These are phyloP conservation scores for Lymantria monacha DNA, from an alignment of 2,888 invertebrate genomes.

Conservation along the genomic window DNA sequence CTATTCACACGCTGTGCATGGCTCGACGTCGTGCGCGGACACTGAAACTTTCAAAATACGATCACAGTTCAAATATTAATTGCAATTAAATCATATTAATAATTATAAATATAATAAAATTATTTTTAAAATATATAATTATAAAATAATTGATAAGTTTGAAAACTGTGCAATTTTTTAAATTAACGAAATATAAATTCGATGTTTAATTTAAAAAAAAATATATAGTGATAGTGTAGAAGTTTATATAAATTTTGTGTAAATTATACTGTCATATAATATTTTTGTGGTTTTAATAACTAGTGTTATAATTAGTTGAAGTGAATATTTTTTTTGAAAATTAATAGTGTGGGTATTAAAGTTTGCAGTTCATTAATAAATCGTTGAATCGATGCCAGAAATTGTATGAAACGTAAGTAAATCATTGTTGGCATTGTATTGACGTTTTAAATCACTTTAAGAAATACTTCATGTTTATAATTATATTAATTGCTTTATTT, in stretches of 20 bases:
- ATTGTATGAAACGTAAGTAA: constrained; percentile 29
- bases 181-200: not conserved
- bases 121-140: not conserved
- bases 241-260: not conserved
- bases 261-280: not conserved
- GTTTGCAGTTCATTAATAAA: constrained; percentile 34
- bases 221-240: not conserved
- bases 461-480: constrained; percentile 11
- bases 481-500: constrained; percentile 11
- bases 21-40: constrained; percentile 15
- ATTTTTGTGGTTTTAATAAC: not conserved
- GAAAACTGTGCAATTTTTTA: not conserved
- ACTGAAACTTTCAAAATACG: constrained; percentile 22
- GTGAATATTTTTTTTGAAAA: constrained; percentile 16
- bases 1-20: constrained; percentile 27
- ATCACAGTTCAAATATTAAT: not conserved
- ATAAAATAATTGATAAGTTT: not conserved
- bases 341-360: constrained; percentile 20
- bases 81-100: not conserved
- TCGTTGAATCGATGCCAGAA: constrained; percentile 34
- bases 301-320: constrained; percentile 5
- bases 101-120: not conserved
- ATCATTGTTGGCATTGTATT: constrained; percentile 21
- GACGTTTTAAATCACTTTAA: constrained; percentile 15
- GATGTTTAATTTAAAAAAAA: not conserved